Percentiles rank a stretch among this genome's conserved stretches.
phyloP scores from a whole-genome alignment of 92 coral and sea anemone species.

The Plumapathes pennacea region DNA sequence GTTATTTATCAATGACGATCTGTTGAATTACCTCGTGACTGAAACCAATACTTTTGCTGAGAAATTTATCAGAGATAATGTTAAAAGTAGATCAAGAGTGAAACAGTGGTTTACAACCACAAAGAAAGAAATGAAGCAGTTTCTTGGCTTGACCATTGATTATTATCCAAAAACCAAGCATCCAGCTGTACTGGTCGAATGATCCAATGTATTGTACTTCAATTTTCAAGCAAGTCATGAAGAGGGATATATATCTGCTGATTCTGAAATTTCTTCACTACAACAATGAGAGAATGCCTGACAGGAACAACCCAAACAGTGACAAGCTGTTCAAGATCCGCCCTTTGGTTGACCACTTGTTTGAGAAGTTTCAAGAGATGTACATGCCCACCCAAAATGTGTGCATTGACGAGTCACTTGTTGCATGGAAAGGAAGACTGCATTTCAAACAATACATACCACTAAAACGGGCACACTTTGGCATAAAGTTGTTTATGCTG shows the following conservation, averaged over 20 bases:
- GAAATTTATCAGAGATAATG: constrained; percentile 12
- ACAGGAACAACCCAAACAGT: background rate
- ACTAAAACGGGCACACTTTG: no score
- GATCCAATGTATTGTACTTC: constrained; percentile 13
- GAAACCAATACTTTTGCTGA: constrained; percentile 32
- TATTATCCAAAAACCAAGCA: constrained; percentile 17
- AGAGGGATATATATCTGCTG: constrained; percentile 7
- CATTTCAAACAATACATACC: no score
- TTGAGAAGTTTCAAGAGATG: no score
- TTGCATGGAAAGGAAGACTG: no score
- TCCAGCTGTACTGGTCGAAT: constrained; percentile 28
- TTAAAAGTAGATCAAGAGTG: constrained; percentile 9
- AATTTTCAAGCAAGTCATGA: constrained; percentile 22
- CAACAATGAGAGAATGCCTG: constrained; percentile 10
- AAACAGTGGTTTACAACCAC: constrained; percentile 10
- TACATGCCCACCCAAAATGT: no score
- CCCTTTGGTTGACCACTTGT: no score
- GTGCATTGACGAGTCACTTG: no score
- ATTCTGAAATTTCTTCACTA: constrained; percentile 31
- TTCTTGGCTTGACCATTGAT: constrained; percentile 22
- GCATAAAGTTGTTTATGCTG: constrained; percentile 5
- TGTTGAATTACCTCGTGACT: constrained; percentile 18
- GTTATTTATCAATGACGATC: constrained; percentile 16
- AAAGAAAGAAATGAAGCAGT: constrained; percentile 16
- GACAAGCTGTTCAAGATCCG: constrained; percentile 32